Evolutionary conservation across 1,140 invertebrate genomes (phyloP), one percentile per base, ranked within the genome.

Genomic region (Eubasilissa regina): DNA sequence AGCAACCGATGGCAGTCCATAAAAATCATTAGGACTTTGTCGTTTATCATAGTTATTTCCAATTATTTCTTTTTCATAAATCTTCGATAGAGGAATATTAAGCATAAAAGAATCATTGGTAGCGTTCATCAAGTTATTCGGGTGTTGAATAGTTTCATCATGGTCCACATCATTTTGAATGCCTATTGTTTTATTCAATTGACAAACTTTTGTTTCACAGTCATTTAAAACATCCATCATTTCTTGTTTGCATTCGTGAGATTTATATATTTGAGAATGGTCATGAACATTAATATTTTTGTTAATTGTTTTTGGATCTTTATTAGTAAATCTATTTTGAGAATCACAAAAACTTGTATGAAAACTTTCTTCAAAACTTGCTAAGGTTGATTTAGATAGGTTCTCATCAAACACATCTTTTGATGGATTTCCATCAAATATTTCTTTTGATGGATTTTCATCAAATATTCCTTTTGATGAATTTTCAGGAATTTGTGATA

Each of bases 1-100:
- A 0, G 95, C 92, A 85, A 86, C 89, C 0, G 87, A 84, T 1
- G 95, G 93, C 13, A 96, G 87, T 0, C 94, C 94, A 90, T 93
- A 96, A 87, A 95, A 96, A 35, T 87, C 25, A 0, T 74, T 53
- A 35, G 35, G 7, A 48, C 51, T 0, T 70, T 70, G 17, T 45
- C 11, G n/a, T 17, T 21, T 53, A 47, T 12, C 19, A 51, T 15
- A 11, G 1, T 11, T 10, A 17, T 51, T 25, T 51, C 15, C 15
- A 25, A 35, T 62, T 11, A 11, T 35, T 48, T 70, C 51, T n/a
- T 51, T 62, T 47, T 66, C 62, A 45, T 66, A 43, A 44, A 70
- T 25, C 12, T 44, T 75, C 10, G 74, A 47, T 45, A 64, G 17
- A 19, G 58, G 56, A 21, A 75, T 6, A 21, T 75, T 64, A 17